phyloP scores from a whole-genome alignment of 1,140 invertebrate genomes.

The Dreissena polymorpha region DNA sequence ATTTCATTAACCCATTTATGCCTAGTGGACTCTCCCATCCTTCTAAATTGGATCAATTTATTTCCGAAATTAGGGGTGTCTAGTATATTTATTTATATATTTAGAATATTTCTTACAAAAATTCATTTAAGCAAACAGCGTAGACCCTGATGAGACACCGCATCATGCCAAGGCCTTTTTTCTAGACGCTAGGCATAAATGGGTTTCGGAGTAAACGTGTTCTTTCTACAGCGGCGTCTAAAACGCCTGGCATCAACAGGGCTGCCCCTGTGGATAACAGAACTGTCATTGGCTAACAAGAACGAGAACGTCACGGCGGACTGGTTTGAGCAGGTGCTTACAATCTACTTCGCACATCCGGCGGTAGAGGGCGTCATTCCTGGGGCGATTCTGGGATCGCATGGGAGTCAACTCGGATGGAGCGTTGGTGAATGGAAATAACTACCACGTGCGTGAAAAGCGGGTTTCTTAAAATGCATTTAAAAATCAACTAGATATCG shows the following conservation, averaged over 20 bases:
- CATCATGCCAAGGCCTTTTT: too few relatives aligned
- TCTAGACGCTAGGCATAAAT: too few relatives aligned
- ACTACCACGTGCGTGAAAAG: slow-evolving; percentile 19
- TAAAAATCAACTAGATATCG: too few relatives aligned
- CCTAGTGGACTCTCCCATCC: too few relatives aligned
- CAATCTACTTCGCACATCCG: slow-evolving; percentile 56
- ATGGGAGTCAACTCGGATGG: not conserved
- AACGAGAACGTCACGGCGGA: slow-evolving; percentile 62
- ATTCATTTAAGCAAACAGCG: too few relatives aligned
- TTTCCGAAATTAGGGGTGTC: too few relatives aligned
- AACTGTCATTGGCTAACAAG: slow-evolving; percentile 56
- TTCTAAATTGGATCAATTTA: too few relatives aligned
- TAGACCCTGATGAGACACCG: too few relatives aligned
- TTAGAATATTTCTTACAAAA: too few relatives aligned
- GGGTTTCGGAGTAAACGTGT: not conserved
- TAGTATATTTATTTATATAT: too few relatives aligned
- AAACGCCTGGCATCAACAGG: slow-evolving; percentile 63
- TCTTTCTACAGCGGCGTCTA: slow-evolving; percentile 58
- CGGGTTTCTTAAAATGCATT: too few relatives aligned
- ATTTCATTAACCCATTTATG: too few relatives aligned
- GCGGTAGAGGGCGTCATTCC: slow-evolving; percentile 59
- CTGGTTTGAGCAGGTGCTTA: slow-evolving; percentile 51
- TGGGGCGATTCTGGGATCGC: slow-evolving; percentile 62
- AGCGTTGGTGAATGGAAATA: slow-evolving; percentile 48
- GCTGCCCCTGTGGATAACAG: slow-evolving; percentile 69